Conservation (phyloP, 30 jellyfish, hydroid and myxozoan genomes). For the Hydractinia symbiolongicarpus region DNA sequence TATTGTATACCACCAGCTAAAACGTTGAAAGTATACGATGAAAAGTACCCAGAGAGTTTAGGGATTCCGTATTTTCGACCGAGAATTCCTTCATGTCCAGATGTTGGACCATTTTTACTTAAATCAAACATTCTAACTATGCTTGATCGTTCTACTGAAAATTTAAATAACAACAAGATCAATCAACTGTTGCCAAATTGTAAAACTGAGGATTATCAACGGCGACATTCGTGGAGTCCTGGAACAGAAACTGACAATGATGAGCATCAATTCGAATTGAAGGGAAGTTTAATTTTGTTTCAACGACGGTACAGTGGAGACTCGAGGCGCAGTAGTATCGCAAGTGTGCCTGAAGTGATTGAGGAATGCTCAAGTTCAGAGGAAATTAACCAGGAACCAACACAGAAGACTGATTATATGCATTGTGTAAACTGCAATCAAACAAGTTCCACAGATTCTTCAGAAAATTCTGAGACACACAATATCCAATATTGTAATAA, state of each 20-base stretch:
- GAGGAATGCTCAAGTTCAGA: constrained; percentile 25
- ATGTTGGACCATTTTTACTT: no score
- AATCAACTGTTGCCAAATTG: no score
- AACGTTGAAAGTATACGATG: no score
- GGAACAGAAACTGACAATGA: neutral
- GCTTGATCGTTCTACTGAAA: no score
- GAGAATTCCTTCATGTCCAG: no score
- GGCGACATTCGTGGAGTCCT: constrained; percentile 19
- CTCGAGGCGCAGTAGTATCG: neutral
- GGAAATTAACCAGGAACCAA: neutral
- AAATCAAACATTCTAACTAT: no score
- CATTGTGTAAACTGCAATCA: neutral
- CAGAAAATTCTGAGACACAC: neutral
- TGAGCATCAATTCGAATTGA: neutral
- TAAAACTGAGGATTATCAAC: no score
- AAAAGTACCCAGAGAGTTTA: no score
- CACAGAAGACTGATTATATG: constrained; percentile 2
- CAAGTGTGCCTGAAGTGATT: constrained; percentile 12
- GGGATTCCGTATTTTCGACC: no score
- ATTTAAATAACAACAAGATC: no score
- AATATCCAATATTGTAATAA: neutral
- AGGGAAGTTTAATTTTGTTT: neutral
- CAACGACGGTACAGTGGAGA: neutral
- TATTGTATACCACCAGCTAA: no score
- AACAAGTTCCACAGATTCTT: neutral